A percentile compares a stretch with the other conserved stretches of the same genome.
phyloP scores from a whole-genome alignment of 2,113 vertebrate genomes.

The Phalacrocorax brasilianus region DNA sequence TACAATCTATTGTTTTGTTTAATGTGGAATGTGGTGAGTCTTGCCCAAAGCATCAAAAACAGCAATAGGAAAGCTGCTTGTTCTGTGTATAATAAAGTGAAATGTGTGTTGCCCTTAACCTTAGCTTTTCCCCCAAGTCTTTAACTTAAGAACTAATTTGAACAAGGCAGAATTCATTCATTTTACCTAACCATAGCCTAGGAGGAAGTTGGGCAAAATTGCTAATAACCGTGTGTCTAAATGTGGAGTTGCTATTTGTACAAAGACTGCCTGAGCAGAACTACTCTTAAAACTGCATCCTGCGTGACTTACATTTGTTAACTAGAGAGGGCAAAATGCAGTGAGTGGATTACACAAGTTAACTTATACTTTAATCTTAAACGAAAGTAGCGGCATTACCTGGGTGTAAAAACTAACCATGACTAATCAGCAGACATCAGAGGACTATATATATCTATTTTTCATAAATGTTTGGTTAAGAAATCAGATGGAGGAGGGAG shows the following conservation, averaged over 20 bases:
- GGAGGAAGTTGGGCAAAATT: not conserved
- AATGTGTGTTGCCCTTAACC: slow-evolving; percentile 22
- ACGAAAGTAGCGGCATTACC: not conserved
- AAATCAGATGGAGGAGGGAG: not conserved
- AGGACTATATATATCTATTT: not conserved
- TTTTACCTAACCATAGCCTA: slow-evolving; percentile 23
- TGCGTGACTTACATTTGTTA: not conserved
- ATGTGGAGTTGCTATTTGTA: not conserved
- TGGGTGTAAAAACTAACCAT: not conserved
- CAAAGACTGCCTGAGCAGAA: not conserved
- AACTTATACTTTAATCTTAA: not conserved
- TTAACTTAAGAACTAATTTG: slow-evolving; percentile 43
- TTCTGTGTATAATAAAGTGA: slow-evolving; percentile 1
- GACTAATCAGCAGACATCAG: not conserved
- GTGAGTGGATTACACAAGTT: not conserved
- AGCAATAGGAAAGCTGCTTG: not conserved
- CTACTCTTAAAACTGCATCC: not conserved
- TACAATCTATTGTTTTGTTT: slow-evolving; percentile 55
- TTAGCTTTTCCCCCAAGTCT: not conserved
- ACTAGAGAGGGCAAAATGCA: not conserved
- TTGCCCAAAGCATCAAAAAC: not conserved
- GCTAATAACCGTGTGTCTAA: not conserved
- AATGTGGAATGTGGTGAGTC: slow-evolving; percentile 21
- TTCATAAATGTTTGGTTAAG: not conserved
- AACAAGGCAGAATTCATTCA: slow-evolving; percentile 5